Evolutionary conservation across 2,113 vertebrate genomes (phyloP).

Genomic region (Carassius auratus): DNA sequence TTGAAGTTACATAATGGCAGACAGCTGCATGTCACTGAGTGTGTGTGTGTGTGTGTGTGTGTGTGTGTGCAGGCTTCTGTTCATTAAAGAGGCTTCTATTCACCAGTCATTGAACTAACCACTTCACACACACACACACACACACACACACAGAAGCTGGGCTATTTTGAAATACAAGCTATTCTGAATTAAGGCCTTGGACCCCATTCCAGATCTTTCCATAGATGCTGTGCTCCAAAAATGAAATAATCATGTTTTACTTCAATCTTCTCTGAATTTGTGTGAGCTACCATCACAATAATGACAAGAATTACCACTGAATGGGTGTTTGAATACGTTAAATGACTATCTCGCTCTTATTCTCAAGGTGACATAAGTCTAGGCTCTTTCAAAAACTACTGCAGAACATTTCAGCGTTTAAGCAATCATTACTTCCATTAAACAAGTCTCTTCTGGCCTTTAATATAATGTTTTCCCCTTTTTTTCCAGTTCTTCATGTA

Average conservation of each 20-base stretch:
- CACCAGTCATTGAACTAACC: constrained; percentile 48
- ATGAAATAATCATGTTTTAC: not conserved
- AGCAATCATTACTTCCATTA: not conserved
- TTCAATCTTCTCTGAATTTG: not conserved
- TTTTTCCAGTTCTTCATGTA: not conserved
- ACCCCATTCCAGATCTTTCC: not conserved
- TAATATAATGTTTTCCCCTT: not conserved
- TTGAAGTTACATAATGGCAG: constrained; percentile 25
- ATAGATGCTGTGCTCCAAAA: not conserved
- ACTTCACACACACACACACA: not conserved
- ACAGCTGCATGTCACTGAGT: constrained; percentile 30
- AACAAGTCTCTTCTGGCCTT: not conserved
- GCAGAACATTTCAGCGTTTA: not conserved
- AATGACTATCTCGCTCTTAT: constrained; percentile 3
- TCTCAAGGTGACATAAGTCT: not conserved
- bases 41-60: not conserved
- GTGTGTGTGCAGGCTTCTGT: not conserved
- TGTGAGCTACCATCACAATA: constrained; percentile 10
- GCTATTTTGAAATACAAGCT: not conserved
- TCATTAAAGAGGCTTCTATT: constrained; percentile 32
- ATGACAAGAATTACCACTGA: constrained; percentile 17
- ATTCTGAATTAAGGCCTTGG: not conserved
- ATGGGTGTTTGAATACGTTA: not conserved
- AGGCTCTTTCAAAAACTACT: not conserved
- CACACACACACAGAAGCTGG: too few relatives aligned